These are phyloP conservation scores for Diuraphis noxia DNA, from an alignment of 1,140 invertebrate genomes.

Conservation along the genomic window DNA sequence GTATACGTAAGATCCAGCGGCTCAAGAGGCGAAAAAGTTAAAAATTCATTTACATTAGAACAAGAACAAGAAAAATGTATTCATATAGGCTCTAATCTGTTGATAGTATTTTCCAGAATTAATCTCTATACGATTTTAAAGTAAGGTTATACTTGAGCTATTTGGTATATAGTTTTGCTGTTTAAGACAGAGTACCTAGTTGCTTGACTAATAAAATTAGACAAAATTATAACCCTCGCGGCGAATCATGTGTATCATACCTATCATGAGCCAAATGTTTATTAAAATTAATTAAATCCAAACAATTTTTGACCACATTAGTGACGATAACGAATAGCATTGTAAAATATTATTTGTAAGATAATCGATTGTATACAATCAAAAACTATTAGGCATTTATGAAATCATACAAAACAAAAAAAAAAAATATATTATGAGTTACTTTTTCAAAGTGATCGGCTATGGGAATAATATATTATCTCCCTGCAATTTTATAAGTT, in stretches of 20 bases:
- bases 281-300: neutral
- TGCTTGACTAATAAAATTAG: neutral
- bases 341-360: neutral
- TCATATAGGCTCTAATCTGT: neutral
- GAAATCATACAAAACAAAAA: too few species aligned
- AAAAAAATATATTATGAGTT: neutral
- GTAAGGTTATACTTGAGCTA: neutral
- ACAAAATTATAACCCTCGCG: neutral
- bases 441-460: neutral
- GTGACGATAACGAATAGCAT: neutral
- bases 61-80: conserved; percentile 18
- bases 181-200: neutral
- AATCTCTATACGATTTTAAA: neutral
- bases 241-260: neutral
- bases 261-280: too few species aligned
- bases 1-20: neutral
- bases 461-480: neutral
- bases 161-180: neutral
- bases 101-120: neutral
- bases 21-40: neutral
- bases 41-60: neutral
- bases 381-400: neutral
- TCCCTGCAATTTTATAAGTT: too few species aligned
- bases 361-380: neutral
- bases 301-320: neutral